Base-by-base conservation (phyloP, 1,140 invertebrate genomes). In the Hyles vespertilio region DNA sequence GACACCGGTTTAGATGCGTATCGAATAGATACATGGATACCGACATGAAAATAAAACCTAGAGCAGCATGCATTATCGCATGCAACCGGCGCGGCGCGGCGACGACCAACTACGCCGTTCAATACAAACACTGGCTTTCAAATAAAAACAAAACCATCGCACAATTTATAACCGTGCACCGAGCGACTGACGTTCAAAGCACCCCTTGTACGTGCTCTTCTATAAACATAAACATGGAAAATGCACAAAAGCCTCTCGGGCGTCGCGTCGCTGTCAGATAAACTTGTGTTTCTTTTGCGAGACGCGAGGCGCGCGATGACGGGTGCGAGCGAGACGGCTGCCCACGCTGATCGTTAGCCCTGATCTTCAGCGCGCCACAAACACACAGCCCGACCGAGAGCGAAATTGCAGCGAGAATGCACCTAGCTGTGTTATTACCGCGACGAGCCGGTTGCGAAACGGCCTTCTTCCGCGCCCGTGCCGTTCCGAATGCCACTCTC, bases 331-430 rank as follows among this genome's bases (percentile, higher is more conserved):
- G 79, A 75, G 81, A 84, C 59, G 64, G 73, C 66, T 53, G 64
- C 58, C 64, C 72, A 69, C 77, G 76, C 81, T 81, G 85, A 88
- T 88, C 85, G 85, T 88, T 88, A 88, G 85, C 85, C 85, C 84
- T 88, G 85, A 88, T 88, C 85, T 88, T 88, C 85, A 88, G 77
- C 85, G 81, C 82, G 80, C 82, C 85, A 88, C 84, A 88, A 87
- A 88, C 85, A 88, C 79, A 88, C 74, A 87, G 80, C 82, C 82
- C 84, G 81, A 85, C 82, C 81, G 85, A 88, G 85, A 88, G 85
- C 82, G 85, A 88, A 88, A 88, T 87, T 88, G 85, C 85, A 88
- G 74, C 82, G 81, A 85, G 83, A 88, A 88, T 88, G 84, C 85
- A 88, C 81, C 83, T 88, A 87, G 85, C 81, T 84, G 78, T 82